Evolutionary conservation across 2,888 invertebrate genomes (phyloP), one percentile per base, ranked within the genome.

Genomic region (Arge pagana): DNA sequence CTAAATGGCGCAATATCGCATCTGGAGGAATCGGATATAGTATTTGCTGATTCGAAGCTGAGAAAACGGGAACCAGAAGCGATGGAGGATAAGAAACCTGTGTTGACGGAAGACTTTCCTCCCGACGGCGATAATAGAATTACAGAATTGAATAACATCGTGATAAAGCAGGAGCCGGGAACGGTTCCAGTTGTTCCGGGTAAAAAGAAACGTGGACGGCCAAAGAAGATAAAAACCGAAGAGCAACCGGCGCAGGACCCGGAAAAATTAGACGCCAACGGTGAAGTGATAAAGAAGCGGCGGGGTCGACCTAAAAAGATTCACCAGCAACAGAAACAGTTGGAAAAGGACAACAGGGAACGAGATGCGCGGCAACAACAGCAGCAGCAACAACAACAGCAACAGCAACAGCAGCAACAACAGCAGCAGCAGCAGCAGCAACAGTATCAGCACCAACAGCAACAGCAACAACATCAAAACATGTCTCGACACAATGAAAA

Each of bases 161-260:
- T 57, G 21, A 59, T 74, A 37, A 75, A 74, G 21, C 67, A 70
- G 28, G 74, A 74, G 26, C 53, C 66, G 0, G 69, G 71, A 11
- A 37, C 26, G 35, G 36, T 10, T 16, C 33, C 19, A 31, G n/a
- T 65, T 79, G 69, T 87, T 56, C 87, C 89, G 0, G 86, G 88
- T 39, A 92, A 92, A 79, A 93, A 93, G 81, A 92, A 92, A 76
- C 82, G 92, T n/a, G 93, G 93, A 1, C 79, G 92, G n/a, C 92
- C 93, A 55, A 92, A 92, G 80, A 93, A 93, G 77, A 85, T 88
- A 19, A 88, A 87, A 70, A 88, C 85, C 71, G 87, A 82, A 72
- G 85, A 84, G 55, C 82, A 84, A 36, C 79, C 83, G 7, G 73
- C 79, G 11, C 81, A 81, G 36, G 76, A 76, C 36, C 65, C 70